Percentiles rank a stretch among this genome's conserved stretches.
These are phyloP conservation scores for Pogonocichla stellata DNA, from an alignment of 2,113 vertebrate genomes.

Conservation along the genomic window DNA sequence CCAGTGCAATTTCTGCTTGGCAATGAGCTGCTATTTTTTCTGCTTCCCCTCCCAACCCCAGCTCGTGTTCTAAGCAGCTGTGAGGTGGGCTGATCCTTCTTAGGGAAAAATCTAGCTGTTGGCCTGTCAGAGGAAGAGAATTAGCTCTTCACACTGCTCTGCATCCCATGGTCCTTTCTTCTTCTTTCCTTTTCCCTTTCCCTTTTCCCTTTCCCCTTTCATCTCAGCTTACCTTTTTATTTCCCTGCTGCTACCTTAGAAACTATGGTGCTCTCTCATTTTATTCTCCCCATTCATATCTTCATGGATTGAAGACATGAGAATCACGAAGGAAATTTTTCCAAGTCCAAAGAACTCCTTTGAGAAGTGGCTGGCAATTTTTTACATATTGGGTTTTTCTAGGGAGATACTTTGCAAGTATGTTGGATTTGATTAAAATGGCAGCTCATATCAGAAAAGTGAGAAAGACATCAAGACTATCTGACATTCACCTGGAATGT, in stretches of 20 bases:
- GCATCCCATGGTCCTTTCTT: not conserved
- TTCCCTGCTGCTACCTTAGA: not conserved
- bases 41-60: constrained; percentile 1
- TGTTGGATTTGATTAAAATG: not conserved
- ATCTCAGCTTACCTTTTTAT: not conserved
- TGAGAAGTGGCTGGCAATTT: not conserved
- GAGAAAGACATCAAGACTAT: not conserved
- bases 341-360: not conserved
- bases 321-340: not conserved
- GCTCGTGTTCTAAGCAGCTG: constrained; percentile 18
- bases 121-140: not conserved
- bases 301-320: not conserved
- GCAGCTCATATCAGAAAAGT: not conserved
- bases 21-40: not conserved
- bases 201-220: not conserved
- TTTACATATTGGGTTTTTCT: not conserved
- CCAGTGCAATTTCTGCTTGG: constrained; percentile 7
- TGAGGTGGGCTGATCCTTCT: not conserved
- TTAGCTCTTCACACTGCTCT: not conserved
- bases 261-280: not conserved
- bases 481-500: not conserved
- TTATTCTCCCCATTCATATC: not conserved
- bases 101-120: not conserved
- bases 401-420: not conserved
- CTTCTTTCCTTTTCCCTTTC: not conserved